Evolutionary conservation across 1,140 invertebrate genomes (phyloP), one percentile per base, ranked within the genome.

Genomic region (Yoshiicerus persimilis): DNA sequence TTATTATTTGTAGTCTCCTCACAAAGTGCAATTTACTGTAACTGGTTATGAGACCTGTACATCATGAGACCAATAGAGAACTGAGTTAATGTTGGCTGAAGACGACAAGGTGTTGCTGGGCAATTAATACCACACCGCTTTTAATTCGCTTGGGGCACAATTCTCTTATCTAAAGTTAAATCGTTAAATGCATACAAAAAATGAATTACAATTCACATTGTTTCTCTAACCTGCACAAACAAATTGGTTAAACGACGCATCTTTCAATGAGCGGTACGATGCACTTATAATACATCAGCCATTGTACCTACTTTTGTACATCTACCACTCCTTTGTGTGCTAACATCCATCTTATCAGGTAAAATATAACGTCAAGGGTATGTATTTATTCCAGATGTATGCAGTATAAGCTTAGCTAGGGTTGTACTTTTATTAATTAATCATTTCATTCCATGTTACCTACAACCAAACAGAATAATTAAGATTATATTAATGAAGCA

Each of bases 81-180:
- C 11, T 80, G 75, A 80, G 34, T 80, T 32, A 34, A 38, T 80
- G 75, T 80, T 80, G 23, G 75, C 23, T 36, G 75, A 80, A 80
- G n/a, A 23, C 20, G 75, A 80, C 75, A 80, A 80, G 75, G 75
- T 80, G 75, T 80, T 80, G 75, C 38, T 80, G n/a, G 75, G 75
- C 75, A 80, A 77, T 80, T 80, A 38, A 80, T 80, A 38, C 75
- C 75, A 36, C 34, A 38, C 75, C 75, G 32, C 30, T 36, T 32
- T 80, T n/a, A 38, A 36, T n/a, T 36, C 75, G 34, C 75, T 36
- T n/a, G 16, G 11, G 32, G 75, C 34, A 20, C 70, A 34, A 36
- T 80, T 56, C 30, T 30, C 34, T 80, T 80, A 80, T 80, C 75
- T n/a, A 11, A 25, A 30, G 34, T 80, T 36, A 80, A 80, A 80